Base-by-base conservation (phyloP, 1,140 invertebrate species). In the Pseudomyrmex sp. region DNA sequence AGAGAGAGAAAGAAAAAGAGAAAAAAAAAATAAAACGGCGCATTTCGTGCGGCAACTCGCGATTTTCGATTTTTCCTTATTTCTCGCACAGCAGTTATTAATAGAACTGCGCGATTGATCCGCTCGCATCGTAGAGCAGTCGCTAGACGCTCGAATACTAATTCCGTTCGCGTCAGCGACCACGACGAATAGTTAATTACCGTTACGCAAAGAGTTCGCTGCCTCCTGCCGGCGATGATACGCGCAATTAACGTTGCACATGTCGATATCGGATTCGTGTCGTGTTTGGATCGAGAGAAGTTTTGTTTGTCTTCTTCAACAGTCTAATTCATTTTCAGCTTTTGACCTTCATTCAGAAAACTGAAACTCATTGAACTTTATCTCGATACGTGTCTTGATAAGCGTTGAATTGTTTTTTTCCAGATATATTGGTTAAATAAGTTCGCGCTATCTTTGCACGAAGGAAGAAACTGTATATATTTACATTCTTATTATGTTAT, bases 161-260 rank as follows among this genome's bases (percentile, higher is more conserved):
- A 80, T 70, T 80, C 20, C 76, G 13, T 44, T 68, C n/a, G 76
- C 84, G 63, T 62, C 75, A 70, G 82, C 72, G 66, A 69, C 56
- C 74, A 63, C 23, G 56, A 59, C 58, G 68, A 82, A 84, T 70
- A 63, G 52, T 56, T 82, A 58, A 50, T 85, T 68, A 83, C 80
- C 80, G 44, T 66, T 76, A 68, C 35, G 56, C 63, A 61, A 80
- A 23, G 56, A 70, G 66, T 79, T 58, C 15, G 13, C 35, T 20
- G 48, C 44, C 35, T 59, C 35, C 54, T 58, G 52, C 26, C 26
- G 74, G 26, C 12, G 48, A 50, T 20, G 35, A 48, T 70, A 52
- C 35, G 5, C 35, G 35, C 35, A 62, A 48, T 58, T 79, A 79
- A 79, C 20, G 52, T 70, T 79, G 52, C 65, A 26, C 20, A 48